phyloP scores from a whole-genome alignment of 2,113 vertebrate genomes.

The Calcarius ornatus region DNA sequence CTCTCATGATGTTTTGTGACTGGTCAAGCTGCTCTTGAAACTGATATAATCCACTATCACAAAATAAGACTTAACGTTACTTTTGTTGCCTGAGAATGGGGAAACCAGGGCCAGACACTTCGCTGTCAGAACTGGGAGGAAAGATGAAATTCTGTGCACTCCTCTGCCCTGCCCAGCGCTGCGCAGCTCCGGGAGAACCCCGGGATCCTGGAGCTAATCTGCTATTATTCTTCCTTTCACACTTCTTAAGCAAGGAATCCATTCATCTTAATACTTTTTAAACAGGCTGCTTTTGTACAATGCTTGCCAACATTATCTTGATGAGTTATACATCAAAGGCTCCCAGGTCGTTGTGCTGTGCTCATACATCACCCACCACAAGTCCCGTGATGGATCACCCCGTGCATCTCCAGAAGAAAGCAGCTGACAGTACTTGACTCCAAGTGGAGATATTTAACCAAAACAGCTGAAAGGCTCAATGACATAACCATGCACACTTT shows the following conservation, averaged over 20 bases:
- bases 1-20: neutral
- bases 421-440: constrained; percentile 23
- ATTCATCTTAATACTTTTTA: constrained; percentile 52
- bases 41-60: neutral
- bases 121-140: neutral
- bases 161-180: neutral
- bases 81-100: neutral
- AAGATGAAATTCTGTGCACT: constrained; percentile 15
- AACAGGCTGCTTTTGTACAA: constrained; percentile 30
- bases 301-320: constrained; percentile 60
- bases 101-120: neutral
- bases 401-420: neutral
- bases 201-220: neutral
- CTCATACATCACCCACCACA: constrained; percentile 13
- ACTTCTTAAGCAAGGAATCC: constrained; percentile 46
- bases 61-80: neutral
- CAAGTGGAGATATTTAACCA: neutral
- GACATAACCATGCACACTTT: neutral
- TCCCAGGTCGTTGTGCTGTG: neutral
- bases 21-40: neutral
- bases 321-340: constrained; percentile 63
- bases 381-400: neutral
- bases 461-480: constrained; percentile 8
- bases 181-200: neutral
- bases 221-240: constrained; percentile 51